A percentile compares a stretch with the other conserved stretches of the same genome.
Evolutionary conservation across 2,797 vertebrate species (phyloP).

Genomic region (Gallirallus australis): DNA sequence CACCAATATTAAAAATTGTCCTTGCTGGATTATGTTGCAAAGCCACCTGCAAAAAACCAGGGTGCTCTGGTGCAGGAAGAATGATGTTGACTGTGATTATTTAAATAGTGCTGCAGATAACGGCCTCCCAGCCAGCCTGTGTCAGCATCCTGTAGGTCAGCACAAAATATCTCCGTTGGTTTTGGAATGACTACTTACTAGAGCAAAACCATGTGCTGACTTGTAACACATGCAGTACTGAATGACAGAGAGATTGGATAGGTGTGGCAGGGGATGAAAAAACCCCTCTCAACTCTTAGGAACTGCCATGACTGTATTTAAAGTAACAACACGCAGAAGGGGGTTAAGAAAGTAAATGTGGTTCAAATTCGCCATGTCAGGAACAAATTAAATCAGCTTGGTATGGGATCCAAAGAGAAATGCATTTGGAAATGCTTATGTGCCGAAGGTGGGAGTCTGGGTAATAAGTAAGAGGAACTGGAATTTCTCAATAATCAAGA

Average conservation of each 20-base stretch:
- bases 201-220: neutral
- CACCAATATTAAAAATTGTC: slow-evolving; percentile 31
- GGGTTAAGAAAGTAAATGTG: slow-evolving; percentile 1
- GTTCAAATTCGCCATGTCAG: neutral
- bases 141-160: neutral
- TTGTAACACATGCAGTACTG: neutral
- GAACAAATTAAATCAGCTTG: neutral
- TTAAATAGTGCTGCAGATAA: neutral
- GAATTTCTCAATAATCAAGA: slow-evolving; percentile 21
- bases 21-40: slow-evolving; percentile 51
- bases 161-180: neutral
- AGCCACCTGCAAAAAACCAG: slow-evolving; percentile 73
- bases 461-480: neutral
- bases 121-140: neutral
- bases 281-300: neutral
- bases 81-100: slow-evolving; percentile 11
- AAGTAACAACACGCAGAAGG: neutral
- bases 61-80: slow-evolving; percentile 27
- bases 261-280: neutral
- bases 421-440: neutral
- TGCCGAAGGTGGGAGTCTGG: neutral
- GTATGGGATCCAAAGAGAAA: neutral
- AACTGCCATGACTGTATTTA: neutral
- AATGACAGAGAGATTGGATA: neutral
- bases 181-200: neutral